Evolutionary conservation across 2,888 invertebrate genomes (phyloP), one percentile per base, ranked within the genome.

Genomic region (Pantelozetes paolii): DNA sequence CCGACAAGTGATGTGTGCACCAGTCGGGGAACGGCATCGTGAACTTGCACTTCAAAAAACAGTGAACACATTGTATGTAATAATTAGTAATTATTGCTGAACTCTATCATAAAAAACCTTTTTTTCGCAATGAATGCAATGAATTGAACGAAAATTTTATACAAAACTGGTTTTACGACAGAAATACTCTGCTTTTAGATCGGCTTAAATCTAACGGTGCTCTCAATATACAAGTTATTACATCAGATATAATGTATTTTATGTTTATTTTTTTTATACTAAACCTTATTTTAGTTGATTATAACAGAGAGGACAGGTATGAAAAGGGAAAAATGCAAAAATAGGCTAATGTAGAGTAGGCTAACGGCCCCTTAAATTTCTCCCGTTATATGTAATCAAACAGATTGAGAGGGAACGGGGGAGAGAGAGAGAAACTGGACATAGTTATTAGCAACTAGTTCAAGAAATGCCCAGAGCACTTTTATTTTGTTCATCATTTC

Each of bases 271-370:
- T 45, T 45, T 45, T 11, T 18, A 13, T 45, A 9, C 15, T 15
- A 45, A 15, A 15, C 11, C 45, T 15, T 36, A 5, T 8, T 36
- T 36, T 8, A 18, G 15, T 15, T 13, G 45, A 11, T 2, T 45
- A 15, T 45, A 9, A 45, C 2, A 45, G 45, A 45, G 45, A 45
- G 45, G 11, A 45, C 36, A 36, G 36, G 36, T 45, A 45, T 45
- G 45, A 45, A 54, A 23, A 54, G 18, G 8, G 54, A 8, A 28
- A 54, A 23, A 54, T 20, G 9, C 23, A 18, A 28, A 54, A 54
- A 20, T 54, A 54, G 54, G 20, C 54, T 54, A 54, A 54, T 54
- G 54, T 54, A 54, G 54, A 54, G 54, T 54, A 54, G 54, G 54
- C 54, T 54, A 54, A 54, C 54, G 18, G 13, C 54, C 28, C 28